Evolutionary conservation across 30 jellyfish, hydroid and myxozoan species (phyloP).

Genomic region (Chironex yamaguchii): DNA sequence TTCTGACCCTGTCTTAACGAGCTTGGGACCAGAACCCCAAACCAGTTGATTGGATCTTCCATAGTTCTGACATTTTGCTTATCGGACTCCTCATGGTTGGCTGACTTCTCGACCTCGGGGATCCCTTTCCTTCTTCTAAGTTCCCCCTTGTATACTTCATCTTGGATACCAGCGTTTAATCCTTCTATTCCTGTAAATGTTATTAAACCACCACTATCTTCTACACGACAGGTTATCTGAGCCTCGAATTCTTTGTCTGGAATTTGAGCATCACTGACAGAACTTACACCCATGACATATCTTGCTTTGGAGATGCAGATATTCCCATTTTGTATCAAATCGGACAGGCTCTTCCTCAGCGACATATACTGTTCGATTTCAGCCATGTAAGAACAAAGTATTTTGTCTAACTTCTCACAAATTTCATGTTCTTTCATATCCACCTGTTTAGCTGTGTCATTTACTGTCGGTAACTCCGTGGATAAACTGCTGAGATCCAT

Average conservation of each 20-base stretch:
- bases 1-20: slow-evolving; percentile 58
- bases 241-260: slow-evolving; percentile 68
- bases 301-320: slow-evolving; percentile 61
- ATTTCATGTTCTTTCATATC: too few species aligned
- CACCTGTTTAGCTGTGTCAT: too few species aligned
- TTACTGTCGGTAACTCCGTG: too few species aligned
- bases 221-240: slow-evolving; percentile 1
- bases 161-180: neutral
- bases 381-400: neutral
- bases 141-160: neutral
- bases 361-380: neutral
- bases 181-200: neutral
- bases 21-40: slow-evolving; percentile 73
- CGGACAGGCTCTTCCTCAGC: neutral
- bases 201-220: neutral
- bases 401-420: neutral
- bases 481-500: too few species aligned
- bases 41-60: slow-evolving; percentile 77
- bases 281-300: slow-evolving; percentile 54
- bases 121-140: neutral
- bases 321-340: slow-evolving; percentile 45
- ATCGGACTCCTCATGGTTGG: neutral
- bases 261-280: slow-evolving; percentile 70
- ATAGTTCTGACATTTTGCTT: neutral
- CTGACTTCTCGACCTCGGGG: neutral